phyloP scores from a whole-genome alignment of 2,797 vertebrate genomes.

The Alosa sapidissima region DNA sequence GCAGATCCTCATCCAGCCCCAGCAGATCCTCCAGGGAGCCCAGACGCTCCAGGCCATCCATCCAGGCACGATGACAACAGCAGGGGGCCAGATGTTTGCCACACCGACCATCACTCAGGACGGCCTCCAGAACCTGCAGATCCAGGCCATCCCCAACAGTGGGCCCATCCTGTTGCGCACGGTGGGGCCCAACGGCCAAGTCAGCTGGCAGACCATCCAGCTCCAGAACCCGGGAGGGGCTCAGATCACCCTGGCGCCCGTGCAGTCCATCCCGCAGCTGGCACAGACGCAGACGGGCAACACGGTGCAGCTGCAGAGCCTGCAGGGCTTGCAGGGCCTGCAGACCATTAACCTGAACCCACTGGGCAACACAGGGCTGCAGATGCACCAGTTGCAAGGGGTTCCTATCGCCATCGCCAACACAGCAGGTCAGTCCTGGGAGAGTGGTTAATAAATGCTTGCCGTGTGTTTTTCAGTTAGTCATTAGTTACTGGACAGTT shows the following conservation, averaged over 20 bases:
- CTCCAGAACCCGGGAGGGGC: constrained; percentile 88
- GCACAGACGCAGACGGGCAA: constrained; percentile 82
- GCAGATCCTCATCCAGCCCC: constrained; percentile 92
- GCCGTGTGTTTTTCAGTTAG: neutral
- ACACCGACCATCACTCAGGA: constrained; percentile 91
- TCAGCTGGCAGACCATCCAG: constrained; percentile 96
- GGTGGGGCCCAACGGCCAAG: constrained; percentile 90
- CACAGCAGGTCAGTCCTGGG: constrained; percentile 77
- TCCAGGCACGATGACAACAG: constrained; percentile 79
- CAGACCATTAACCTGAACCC: constrained; percentile 98
- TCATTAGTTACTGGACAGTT: neutral
- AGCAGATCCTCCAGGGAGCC: constrained; percentile 86
- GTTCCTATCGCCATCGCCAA: constrained; percentile 87
- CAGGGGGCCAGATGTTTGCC: constrained; percentile 86
- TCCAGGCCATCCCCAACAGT: constrained; percentile 87
- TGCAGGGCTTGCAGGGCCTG: constrained; percentile 90
- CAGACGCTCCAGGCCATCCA: constrained; percentile 85
- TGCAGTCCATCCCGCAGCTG: constrained; percentile 78
- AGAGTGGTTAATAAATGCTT: neutral
- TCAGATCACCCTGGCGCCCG: constrained; percentile 91
- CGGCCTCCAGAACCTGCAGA: constrained; percentile 87
- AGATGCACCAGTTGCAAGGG: constrained; percentile 93
- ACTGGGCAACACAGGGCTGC: constrained; percentile 85
- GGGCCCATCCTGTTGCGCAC: constrained; percentile 92
- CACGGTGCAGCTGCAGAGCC: constrained; percentile 89